Percentiles rank a stretch among this genome's conserved stretches.
Evolutionary conservation across 1,140 invertebrate genomes (phyloP).

Genomic region (Drosophila kanapiae): DNA sequence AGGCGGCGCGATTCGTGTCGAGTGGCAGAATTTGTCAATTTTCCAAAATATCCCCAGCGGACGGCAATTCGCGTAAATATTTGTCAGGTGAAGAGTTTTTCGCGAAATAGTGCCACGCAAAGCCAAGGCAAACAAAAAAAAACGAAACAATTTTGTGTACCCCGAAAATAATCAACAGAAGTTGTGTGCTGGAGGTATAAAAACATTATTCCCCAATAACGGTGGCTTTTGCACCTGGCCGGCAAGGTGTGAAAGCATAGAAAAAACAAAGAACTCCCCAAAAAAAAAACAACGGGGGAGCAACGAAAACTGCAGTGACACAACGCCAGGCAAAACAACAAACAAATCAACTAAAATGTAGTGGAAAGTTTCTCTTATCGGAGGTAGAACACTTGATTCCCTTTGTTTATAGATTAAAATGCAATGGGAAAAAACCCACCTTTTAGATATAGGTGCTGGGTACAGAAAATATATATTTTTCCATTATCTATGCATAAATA

Average conservation of each 20-base stretch:
- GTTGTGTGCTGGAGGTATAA: constrained; percentile 17
- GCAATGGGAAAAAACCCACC: neutral
- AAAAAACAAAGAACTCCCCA: constrained; percentile 11
- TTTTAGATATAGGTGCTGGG: neutral
- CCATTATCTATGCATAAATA: no score
- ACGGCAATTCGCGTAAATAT: constrained; percentile 58
- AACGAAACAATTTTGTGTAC: constrained; percentile 68
- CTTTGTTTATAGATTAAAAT: neutral
- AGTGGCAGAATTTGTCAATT: constrained; percentile 50
- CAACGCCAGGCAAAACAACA: constrained; percentile 35
- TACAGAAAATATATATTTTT: no score
- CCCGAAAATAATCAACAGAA: constrained; percentile 71
- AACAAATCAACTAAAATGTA: constrained; percentile 26
- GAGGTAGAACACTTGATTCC: neutral
- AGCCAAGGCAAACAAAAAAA: constrained; percentile 7
- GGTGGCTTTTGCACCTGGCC: constrained; percentile 19
- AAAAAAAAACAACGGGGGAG: constrained; percentile 3
- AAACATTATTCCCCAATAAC: constrained; percentile 19
- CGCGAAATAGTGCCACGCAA: constrained; percentile 6
- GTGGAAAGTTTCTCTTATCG: constrained; percentile 9
- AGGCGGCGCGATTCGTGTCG: constrained; percentile 31
- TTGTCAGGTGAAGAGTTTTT: constrained; percentile 44
- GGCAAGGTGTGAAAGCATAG: constrained; percentile 41
- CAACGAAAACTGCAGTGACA: constrained; percentile 22
- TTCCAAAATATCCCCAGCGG: constrained; percentile 43